Base-by-base conservation (phyloP, 2,888 invertebrate genomes). In the Drosophila robusta region DNA sequence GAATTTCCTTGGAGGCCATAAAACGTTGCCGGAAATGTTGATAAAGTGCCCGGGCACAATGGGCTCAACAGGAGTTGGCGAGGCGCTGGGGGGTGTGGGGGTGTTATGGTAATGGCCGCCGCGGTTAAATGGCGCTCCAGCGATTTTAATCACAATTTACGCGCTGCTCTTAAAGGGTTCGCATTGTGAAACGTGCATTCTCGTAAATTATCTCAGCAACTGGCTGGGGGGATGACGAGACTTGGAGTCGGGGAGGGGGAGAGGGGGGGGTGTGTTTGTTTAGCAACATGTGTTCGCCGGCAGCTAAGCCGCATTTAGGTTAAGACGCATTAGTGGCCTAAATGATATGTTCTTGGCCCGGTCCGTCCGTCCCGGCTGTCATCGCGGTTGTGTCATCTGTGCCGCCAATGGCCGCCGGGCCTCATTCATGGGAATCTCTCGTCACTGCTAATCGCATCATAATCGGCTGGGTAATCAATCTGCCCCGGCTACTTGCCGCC, bases 91-190 rank as follows among this genome's bases (percentile, higher is more conserved):
- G 34, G 7, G 22, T 22, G 49, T 14, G 55, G 47, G 58, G 56
- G 66, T 36, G 62, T 24, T 50, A 45, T 24, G 61, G 70, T 86
- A 86, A 89, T 87, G 86, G 89, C 72, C 88, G 89, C 70, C 87
- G 89, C 87, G 87, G 89, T 89, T 89, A 82, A 89, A 88, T 89
- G 88, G 87, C 77, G 86, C 75, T 86, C 75, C 86, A 87, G 80
- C 87, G 86, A 86, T 87, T 87, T 84, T 80, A 86, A 87, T 87
- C 85, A 86, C 86, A 85, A 87, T 87, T 87, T 87, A 80, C 86
- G 80, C 77, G 67, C 58, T 46, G 36, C 39, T 47, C 49, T 47
- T 51, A 83, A 82, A 80, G 80, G 70, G 72, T 84, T 79, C 65
- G 47, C 64, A 45, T 51, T 42, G 55, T 44, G 61, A 52, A 38